phyloP scores from a whole-genome alignment of 2,888 invertebrate genomes.

The Chrysolina oricalcia region DNA sequence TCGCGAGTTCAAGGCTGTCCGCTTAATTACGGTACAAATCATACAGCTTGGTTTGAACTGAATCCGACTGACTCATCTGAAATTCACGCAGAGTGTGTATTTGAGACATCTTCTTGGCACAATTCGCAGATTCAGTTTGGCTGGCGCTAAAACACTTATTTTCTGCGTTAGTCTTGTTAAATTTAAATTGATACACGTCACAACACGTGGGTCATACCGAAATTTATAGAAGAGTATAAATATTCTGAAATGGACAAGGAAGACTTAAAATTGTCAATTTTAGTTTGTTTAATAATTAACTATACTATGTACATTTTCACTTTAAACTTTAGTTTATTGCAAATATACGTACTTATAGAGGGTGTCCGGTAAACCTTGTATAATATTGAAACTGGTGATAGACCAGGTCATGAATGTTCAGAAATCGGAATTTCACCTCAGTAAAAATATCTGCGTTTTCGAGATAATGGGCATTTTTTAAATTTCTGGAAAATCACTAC shows the following conservation, averaged over 20 bases:
- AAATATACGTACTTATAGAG: too few species aligned
- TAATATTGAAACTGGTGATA: too few species aligned
- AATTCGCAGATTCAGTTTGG: constrained; percentile 4
- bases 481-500: too few species aligned
- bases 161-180: neutral
- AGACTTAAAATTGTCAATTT: too few species aligned
- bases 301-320: too few species aligned
- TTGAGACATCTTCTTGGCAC: constrained; percentile 11
- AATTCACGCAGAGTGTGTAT: constrained; percentile 10
- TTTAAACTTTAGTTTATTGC: too few species aligned
- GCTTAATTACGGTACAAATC: constrained; percentile 18
- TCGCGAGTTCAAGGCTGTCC: constrained; percentile 11
- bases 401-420: too few species aligned
- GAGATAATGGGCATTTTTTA: too few species aligned
- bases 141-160: constrained; percentile 20
- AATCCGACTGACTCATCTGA: constrained; percentile 11
- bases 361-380: too few species aligned
- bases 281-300: too few species aligned
- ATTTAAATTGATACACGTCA: neutral
- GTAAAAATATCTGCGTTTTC: too few species aligned
- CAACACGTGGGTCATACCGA: neutral
- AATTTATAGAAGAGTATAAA: neutral
- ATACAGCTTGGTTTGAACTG: neutral
- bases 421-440: too few species aligned
- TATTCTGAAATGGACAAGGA: neutral